phyloP scores from a whole-genome alignment of 2,113 vertebrate species.

The Epinephelus cyanopodus region DNA sequence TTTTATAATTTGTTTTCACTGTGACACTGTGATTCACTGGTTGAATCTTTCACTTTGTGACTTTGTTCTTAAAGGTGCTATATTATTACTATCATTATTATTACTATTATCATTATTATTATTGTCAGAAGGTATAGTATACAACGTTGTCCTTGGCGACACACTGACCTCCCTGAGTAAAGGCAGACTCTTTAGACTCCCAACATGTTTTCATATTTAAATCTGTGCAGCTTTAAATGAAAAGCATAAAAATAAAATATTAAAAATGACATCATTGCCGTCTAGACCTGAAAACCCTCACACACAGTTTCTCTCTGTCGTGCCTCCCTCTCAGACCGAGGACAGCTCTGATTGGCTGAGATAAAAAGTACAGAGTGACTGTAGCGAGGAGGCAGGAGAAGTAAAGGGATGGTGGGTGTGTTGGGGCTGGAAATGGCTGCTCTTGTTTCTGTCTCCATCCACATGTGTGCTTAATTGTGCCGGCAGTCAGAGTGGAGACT shows the following conservation, averaged over 20 bases:
- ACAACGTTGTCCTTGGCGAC: too few relatives aligned
- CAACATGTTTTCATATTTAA: too few relatives aligned
- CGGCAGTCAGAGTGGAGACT: conserved; percentile 81
- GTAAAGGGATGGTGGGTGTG: conserved; percentile 9
- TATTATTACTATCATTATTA: too few relatives aligned
- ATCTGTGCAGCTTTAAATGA: background rate
- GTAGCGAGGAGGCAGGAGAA: background rate
- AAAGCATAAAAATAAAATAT: background rate
- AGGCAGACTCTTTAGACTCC: too few relatives aligned
- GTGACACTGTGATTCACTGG: too few relatives aligned
- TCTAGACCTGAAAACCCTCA: background rate
- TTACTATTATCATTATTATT: too few relatives aligned
- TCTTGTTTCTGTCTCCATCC: conserved; percentile 38
- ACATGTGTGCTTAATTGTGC: conserved; percentile 81
- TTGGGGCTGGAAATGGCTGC: conserved; percentile 61
- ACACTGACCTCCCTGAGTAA: too few relatives aligned
- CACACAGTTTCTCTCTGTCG: background rate
- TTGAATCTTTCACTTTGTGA: too few relatives aligned
- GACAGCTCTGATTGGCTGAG: conserved; percentile 50
- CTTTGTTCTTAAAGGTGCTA: too few relatives aligned
- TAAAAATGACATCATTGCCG: background rate
- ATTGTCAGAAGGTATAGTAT: too few relatives aligned
- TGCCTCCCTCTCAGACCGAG: background rate
- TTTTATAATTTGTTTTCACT: too few relatives aligned
- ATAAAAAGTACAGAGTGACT: background rate